These are phyloP conservation scores for Caenorhabditis remanei DNA, from an alignment of 1,140 invertebrate genomes.

Conservation along the genomic window DNA sequence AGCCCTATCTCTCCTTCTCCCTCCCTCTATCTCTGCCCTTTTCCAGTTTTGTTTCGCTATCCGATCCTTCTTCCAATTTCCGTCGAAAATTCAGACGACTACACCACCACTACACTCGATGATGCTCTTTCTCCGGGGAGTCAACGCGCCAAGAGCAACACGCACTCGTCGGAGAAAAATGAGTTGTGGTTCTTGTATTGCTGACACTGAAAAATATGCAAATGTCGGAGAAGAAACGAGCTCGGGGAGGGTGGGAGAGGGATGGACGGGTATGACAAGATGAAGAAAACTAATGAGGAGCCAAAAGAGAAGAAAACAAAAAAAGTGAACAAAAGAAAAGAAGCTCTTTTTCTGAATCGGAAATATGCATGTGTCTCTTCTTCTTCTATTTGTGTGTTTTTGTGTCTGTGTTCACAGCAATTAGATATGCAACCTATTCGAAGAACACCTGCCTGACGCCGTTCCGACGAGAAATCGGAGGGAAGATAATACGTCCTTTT, in stretches of 20 bases:
- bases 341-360: constrained; percentile 1
- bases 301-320: neutral
- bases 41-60: constrained; percentile 2
- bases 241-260: neutral
- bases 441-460: constrained; percentile 54
- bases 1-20: neutral
- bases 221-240: constrained; percentile 45
- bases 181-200: constrained; percentile 34
- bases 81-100: constrained; percentile 31
- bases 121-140: constrained; percentile 50
- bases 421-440: constrained; percentile 51
- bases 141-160: constrained; percentile 22
- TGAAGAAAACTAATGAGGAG: constrained; percentile 48
- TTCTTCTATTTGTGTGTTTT: too few relatives aligned
- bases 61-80: constrained; percentile 54
- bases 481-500: constrained; percentile 45
- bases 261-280: neutral
- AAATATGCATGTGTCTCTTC: neutral
- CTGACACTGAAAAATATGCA: constrained; percentile 54
- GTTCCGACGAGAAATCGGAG: constrained; percentile 28
- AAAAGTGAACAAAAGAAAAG: constrained; percentile 30
- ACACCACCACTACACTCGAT: constrained; percentile 31
- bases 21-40: neutral
- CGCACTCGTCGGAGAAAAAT: constrained; percentile 34
- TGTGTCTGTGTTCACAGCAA: constrained; percentile 6